Evolutionary conservation across 2,888 invertebrate genomes (phyloP).

Genomic region (Leptura quadrifasciata): DNA sequence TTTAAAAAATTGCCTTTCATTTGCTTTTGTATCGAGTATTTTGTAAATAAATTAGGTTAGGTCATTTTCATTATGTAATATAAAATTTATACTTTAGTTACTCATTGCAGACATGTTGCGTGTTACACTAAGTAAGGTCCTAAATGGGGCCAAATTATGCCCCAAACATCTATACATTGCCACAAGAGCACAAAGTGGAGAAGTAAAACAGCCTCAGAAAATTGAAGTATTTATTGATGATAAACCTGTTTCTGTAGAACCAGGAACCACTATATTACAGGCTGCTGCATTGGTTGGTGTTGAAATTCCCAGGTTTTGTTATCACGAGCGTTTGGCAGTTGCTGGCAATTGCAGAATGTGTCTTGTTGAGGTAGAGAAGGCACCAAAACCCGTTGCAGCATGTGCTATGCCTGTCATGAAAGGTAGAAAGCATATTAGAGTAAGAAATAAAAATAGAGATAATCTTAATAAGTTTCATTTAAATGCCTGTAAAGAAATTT

Average conservation of each 20-base stretch:
- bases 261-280: constrained; percentile 97
- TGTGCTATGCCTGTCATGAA: constrained; percentile 99
- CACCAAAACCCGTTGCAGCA: constrained; percentile 97
- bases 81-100: constrained; percentile 20
- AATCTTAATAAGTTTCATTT: not conserved
- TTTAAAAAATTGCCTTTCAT: no score
- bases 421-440: constrained; percentile 72
- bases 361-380: constrained; percentile 98
- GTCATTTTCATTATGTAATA: constrained; percentile 50
- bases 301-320: constrained; percentile 99
- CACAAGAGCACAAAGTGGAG: constrained; percentile 63
- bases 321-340: constrained; percentile 98
- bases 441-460: not conserved
- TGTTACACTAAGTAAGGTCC: constrained; percentile 83
- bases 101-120: constrained; percentile 80
- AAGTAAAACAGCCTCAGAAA: constrained; percentile 77
- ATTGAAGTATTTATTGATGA: constrained; percentile 99
- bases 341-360: constrained; percentile 99
- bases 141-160: constrained; percentile 71
- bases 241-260: constrained; percentile 93
- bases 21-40: not conserved
- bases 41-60: constrained; percentile 31
- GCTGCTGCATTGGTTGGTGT: constrained; percentile 96
- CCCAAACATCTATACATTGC: constrained; percentile 65
- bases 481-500: no score